Percentiles rank a stretch among this genome's conserved stretches.
Conservation (phyloP, 2,113 vertebrate species). For the Calyptommatus sinebrachiatus region DNA sequence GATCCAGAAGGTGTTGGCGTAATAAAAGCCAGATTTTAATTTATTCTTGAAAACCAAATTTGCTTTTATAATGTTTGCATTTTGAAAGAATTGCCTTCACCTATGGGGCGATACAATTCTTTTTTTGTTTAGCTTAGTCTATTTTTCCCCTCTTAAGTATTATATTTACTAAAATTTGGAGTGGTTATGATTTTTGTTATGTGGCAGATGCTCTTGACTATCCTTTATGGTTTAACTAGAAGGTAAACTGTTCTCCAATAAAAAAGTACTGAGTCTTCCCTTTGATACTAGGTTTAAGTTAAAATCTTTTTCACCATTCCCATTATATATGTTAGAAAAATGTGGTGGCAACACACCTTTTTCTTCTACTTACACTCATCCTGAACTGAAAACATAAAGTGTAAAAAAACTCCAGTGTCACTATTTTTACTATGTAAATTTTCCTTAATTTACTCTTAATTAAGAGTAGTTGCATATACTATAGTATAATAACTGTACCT, state of each 20-base stretch:
- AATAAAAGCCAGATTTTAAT: slow-evolving; percentile 45
- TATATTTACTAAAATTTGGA: slow-evolving; percentile 15
- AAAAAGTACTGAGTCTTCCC: slow-evolving; percentile 1
- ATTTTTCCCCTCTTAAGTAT: not conserved
- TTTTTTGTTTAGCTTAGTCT: slow-evolving; percentile 5
- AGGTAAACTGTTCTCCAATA: not conserved
- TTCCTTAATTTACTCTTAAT: too few relatives aligned
- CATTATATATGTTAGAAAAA: too few relatives aligned
- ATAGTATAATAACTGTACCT: too few relatives aligned
- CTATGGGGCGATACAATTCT: not conserved
- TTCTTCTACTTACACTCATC: too few relatives aligned
- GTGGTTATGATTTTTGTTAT: slow-evolving; percentile 11
- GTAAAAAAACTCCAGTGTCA: too few relatives aligned
- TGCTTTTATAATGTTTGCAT: slow-evolving; percentile 39
- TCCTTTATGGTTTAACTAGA: not conserved
- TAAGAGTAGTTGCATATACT: too few relatives aligned
- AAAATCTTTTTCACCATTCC: too few relatives aligned
- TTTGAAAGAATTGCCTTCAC: slow-evolving; percentile 30
- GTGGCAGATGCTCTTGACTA: slow-evolving; percentile 24
- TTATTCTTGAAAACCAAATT: slow-evolving; percentile 26
- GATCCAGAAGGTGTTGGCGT: slow-evolving; percentile 36
- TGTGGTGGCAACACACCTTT: too few relatives aligned
- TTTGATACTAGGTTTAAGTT: not conserved
- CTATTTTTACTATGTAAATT: too few relatives aligned
- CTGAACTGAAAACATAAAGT: too few relatives aligned